Base-by-base conservation (phyloP, 2,888 invertebrate genomes). In the Brachylomia viminalis region DNA sequence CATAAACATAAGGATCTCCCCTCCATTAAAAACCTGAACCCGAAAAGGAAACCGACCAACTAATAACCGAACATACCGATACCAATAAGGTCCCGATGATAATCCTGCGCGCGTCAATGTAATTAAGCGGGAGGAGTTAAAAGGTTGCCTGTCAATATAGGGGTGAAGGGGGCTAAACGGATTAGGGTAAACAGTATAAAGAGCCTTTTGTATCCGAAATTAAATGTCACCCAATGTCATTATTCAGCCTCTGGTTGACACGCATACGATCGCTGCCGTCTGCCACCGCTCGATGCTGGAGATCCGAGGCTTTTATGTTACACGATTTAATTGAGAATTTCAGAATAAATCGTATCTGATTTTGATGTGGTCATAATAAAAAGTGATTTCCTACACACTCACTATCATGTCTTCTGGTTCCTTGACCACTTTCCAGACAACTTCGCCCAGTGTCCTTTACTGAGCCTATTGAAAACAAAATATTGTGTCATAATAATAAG, bases 181-280 rank as follows among this genome's bases (percentile, higher is more conserved):
- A 95, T 96, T 95, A 95, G 95, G 94, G 95, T 95, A 95, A 96
- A 95, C 94, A 95, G 95, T 92, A 94, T 96, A 95, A 95, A 95
- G 93, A 95, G 94, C 92, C 95, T 95, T 96, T 96, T 96, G 96
- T 96, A 96, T 95, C 94, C 93, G 89, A 96, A 96, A 96, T 96
- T 95, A 96, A 96, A 96, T 92, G 96, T 96, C 96, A 95, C 92
- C 93, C 94, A 90, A 90, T 91, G 94, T 96, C 96, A 95, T 96
- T 96, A 96, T 95, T 96, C 95, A 95, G 93, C 86, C 90, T 89
- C 90, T 89, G 88, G 89, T 91, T 94, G 95, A 95, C 95, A 93
- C 93, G 93, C 93, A 92, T 92, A 91, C 93, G 93, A 93, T 93
- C 91, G 90, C 84, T 91, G 92, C 91, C 92, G 91, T 90, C 92